Evolutionary conservation across 2,888 invertebrate species (phyloP).

Genomic region (Xylocampa areola): DNA sequence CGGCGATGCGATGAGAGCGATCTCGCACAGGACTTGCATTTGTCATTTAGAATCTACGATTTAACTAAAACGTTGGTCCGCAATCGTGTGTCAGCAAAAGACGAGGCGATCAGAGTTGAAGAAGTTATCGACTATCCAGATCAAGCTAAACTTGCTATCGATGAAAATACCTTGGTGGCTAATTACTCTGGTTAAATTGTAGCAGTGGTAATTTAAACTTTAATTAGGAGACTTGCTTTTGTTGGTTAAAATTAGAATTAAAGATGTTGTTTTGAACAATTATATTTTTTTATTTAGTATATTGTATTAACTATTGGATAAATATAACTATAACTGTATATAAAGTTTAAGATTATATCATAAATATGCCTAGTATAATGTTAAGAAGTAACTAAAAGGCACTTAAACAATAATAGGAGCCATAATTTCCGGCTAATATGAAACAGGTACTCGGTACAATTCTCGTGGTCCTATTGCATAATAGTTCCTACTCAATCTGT

Average conservation of each 20-base stretch:
- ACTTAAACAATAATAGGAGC: conserved; percentile 25
- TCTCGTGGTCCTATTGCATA: not conserved
- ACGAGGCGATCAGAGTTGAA: conserved; percentile 35
- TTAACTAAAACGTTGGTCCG: conserved; percentile 69
- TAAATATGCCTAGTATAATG: conserved; percentile 34
- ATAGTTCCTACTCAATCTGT: too few species aligned
- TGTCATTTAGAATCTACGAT: conserved; percentile 77
- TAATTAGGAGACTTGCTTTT: conserved; percentile 5
- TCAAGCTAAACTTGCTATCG: conserved; percentile 52
- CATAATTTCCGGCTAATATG: conserved; percentile 1
- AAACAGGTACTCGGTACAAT: conserved; percentile 8
- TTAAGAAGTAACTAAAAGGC: conserved; percentile 28
- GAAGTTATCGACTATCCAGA: conserved; percentile 25
- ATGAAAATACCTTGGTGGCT: conserved; percentile 63
- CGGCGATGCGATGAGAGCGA: conserved; percentile 90
- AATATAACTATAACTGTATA: conserved; percentile 32
- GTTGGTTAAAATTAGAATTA: conserved; percentile 37
- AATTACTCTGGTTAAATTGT: conserved; percentile 59
- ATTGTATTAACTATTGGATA: conserved; percentile 38
- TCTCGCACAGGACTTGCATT: conserved; percentile 75
- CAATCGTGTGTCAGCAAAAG: conserved; percentile 55
- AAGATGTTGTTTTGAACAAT: conserved; percentile 34
- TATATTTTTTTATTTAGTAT: conserved; percentile 42
- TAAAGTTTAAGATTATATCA: conserved; percentile 32
- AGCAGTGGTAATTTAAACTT: conserved; percentile 14